Percentiles rank a stretch among this genome's conserved stretches.
These are phyloP conservation scores for Umimayanthus kanabou DNA, from an alignment of 92 coral and sea anemone genomes.

Conservation along the genomic window DNA sequence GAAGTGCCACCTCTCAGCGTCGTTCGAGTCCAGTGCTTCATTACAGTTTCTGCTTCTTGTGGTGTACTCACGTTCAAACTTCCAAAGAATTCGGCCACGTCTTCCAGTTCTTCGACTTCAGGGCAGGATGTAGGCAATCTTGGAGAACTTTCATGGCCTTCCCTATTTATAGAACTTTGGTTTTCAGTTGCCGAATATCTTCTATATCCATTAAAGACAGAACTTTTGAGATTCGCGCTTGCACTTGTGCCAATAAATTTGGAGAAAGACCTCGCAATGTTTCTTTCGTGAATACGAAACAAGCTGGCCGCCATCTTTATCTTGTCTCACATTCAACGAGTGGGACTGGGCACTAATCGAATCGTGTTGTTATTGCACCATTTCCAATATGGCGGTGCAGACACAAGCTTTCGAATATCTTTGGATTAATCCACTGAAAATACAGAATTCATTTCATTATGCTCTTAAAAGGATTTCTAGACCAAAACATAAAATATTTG, in stretches of 20 bases:
- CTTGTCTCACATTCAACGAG: constrained; percentile 8
- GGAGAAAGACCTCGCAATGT: constrained; percentile 6
- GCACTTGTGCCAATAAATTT: background rate
- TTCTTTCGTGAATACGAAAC: background rate
- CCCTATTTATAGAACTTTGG: background rate
- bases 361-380: constrained; percentile 55
- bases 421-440: background rate
- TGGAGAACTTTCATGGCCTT: background rate
- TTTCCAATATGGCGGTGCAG: constrained; percentile 55
- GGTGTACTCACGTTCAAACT: background rate
- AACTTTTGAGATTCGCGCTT: background rate
- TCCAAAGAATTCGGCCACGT: constrained; percentile 30
- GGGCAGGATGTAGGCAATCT: background rate
- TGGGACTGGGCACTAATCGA: background rate
- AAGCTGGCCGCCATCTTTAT: constrained; percentile 49
- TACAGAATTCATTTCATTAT: background rate
- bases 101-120: background rate
- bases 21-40: constrained; percentile 48
- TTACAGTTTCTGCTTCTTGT: constrained; percentile 39
- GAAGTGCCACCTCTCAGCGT: constrained; percentile 50
- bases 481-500: background rate
- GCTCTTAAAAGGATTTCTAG: background rate
- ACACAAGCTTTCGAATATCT: background rate
- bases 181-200: background rate
- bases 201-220: background rate